Percentiles rank a stretch among this genome's conserved stretches.
These are phyloP conservation scores for Columba livia DNA, from an alignment of 2,113 vertebrate species.

Conservation along the genomic window DNA sequence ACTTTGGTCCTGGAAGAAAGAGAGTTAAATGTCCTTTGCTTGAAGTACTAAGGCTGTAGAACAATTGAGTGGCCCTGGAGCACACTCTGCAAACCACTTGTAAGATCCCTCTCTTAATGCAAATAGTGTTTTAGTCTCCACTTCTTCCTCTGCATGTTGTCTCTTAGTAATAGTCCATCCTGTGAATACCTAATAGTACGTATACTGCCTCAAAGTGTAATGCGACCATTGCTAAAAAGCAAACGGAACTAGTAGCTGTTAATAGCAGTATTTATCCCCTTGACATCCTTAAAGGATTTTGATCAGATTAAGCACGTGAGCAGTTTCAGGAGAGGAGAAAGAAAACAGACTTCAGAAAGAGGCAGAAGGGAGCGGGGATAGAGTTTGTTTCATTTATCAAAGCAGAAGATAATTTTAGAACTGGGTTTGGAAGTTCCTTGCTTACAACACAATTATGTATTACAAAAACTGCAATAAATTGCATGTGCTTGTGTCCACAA, in stretches of 20 bases:
- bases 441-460: neutral
- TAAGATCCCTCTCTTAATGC: neutral
- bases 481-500: neutral
- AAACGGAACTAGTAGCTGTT: neutral
- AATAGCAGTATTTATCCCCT: slow-evolving; percentile 16
- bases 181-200: neutral
- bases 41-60: neutral
- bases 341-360: neutral
- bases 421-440: neutral
- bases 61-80: neutral
- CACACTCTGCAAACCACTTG: neutral
- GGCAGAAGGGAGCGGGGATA: neutral
- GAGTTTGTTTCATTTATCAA: neutral
- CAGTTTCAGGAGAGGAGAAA: neutral
- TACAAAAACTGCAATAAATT: neutral
- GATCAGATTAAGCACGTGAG: neutral
- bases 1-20: neutral
- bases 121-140: neutral
- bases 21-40: neutral
- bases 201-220: neutral
- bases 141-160: neutral
- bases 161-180: neutral
- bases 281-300: neutral
- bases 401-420: neutral
- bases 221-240: neutral